A percentile compares a stretch with the other conserved stretches of the same genome.
Conservation (phyloP, 2,113 vertebrate genomes). For the Proteles cristata region DNA sequence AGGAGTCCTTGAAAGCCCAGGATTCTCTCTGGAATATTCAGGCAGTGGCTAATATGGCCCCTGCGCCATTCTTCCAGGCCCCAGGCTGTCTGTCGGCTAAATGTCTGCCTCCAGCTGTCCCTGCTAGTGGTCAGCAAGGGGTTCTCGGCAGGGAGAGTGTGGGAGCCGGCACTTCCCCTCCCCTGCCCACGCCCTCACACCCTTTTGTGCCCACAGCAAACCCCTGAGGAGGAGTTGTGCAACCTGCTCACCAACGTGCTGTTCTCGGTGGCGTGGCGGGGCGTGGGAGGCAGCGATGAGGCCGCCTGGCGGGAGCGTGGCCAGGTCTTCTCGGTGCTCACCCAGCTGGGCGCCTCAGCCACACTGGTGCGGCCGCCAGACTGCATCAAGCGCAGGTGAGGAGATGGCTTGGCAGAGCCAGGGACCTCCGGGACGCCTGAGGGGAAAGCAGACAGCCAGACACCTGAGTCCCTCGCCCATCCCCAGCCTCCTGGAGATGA, state of each 20-base stretch:
- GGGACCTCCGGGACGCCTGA: neutral
- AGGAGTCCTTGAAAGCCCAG: neutral
- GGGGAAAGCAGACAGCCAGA: neutral
- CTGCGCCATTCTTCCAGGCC: neutral
- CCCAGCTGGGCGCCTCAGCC: constrained; percentile 95
- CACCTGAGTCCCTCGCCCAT: neutral
- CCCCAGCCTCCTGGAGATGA: constrained; percentile 96
- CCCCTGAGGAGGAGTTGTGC: constrained; percentile 96
- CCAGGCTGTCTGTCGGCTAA: neutral
- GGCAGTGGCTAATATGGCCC: neutral
- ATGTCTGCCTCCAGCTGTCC: neutral
- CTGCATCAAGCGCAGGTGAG: constrained; percentile 96
- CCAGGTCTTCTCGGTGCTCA: constrained; percentile 98
- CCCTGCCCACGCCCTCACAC: neutral
- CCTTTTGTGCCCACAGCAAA: constrained; percentile 87
- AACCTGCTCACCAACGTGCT: constrained; percentile 97
- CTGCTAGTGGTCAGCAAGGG: neutral
- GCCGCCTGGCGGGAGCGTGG: constrained; percentile 94
- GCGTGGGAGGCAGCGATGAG: constrained; percentile 91
- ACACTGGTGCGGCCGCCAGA: constrained; percentile 94
- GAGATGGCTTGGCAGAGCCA: rapidly evolving
- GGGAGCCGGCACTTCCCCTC: neutral
- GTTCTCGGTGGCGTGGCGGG: constrained; percentile 95
- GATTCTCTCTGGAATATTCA: neutral
- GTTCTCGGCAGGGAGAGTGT: neutral